Conservation (phyloP, 2,888 invertebrate genomes). For the Caradrina kadenii region DNA sequence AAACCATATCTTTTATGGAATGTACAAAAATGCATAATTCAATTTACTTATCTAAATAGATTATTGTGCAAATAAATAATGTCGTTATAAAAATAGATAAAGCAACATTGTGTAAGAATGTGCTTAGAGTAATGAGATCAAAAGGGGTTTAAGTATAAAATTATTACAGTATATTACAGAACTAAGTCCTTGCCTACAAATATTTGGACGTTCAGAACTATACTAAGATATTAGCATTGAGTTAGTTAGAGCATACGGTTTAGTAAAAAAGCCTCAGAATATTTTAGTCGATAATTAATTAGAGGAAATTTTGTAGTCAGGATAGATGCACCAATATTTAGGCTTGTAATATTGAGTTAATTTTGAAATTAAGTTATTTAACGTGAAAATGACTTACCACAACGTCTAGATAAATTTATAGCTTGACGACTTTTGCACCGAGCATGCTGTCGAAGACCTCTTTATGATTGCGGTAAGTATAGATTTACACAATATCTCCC, state of each 20-base stretch:
- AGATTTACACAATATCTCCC: too few species aligned
- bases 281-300: too few species aligned
- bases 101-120: slow-evolving; percentile 5
- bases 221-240: not conserved
- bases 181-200: slow-evolving; percentile 15
- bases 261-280: too few species aligned
- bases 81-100: slow-evolving; percentile 5
- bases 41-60: not conserved
- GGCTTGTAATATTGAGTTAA: too few species aligned
- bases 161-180: slow-evolving; percentile 17
- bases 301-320: too few species aligned
- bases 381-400: too few species aligned
- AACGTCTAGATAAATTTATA: too few species aligned
- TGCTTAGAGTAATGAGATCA: slow-evolving; percentile 33
- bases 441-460: too few species aligned
- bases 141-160: slow-evolving; percentile 18
- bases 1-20: not conserved
- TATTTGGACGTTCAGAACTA: not conserved
- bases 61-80: slow-evolving; percentile 8
- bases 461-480: too few species aligned
- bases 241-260: not conserved
- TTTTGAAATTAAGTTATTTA: too few species aligned
- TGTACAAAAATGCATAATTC: not conserved
- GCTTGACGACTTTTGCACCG: too few species aligned
- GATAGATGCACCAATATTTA: too few species aligned